phyloP scores from a whole-genome alignment of 2,888 invertebrate genomes.

The Lasioglossum villosulum region DNA sequence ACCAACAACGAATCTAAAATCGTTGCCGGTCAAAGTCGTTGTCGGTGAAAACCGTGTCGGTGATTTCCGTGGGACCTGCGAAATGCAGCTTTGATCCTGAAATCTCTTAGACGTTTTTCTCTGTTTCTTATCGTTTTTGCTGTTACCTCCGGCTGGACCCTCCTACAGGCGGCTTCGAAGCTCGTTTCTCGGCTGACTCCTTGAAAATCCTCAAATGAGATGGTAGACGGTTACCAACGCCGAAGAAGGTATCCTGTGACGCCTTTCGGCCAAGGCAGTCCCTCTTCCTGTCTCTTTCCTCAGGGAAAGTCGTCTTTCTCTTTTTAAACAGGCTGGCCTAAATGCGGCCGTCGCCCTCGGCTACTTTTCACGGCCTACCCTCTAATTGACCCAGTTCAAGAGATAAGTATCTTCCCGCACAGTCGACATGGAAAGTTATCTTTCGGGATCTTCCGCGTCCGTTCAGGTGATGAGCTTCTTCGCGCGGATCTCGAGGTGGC shows the following conservation, averaged over 20 bases:
- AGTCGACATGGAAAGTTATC: conserved; percentile 56
- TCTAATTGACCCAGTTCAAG: conserved; percentile 76
- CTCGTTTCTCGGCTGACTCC: conserved; percentile 30
- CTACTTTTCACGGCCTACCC: conserved; percentile 66
- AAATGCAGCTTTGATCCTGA: conserved; percentile 49
- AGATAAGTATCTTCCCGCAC: conserved; percentile 66
- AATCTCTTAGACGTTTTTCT: neutral
- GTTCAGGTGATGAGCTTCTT: neutral
- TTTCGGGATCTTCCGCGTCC: conserved; percentile 27
- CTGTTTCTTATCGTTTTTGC: conserved; percentile 41
- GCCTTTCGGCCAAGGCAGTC: conserved; percentile 4
- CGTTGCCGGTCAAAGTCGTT: too few relatives aligned
- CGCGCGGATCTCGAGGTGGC: neutral
- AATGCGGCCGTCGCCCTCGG: conserved; percentile 68
- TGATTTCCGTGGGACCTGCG: too few relatives aligned
- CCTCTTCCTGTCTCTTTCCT: conserved; percentile 13
- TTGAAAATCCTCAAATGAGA: conserved; percentile 36
- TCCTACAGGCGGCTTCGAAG: neutral
- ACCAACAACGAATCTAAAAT: too few relatives aligned
- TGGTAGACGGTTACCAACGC: conserved; percentile 31
- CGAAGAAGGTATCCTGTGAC: conserved; percentile 40
- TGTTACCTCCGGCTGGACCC: conserved; percentile 29
- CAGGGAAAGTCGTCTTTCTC: conserved; percentile 43
- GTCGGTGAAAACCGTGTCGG: too few relatives aligned
- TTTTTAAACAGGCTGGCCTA: conserved; percentile 57